Conservation (phyloP, 2,113 vertebrate species). For the Lasiurus borealis region DNA sequence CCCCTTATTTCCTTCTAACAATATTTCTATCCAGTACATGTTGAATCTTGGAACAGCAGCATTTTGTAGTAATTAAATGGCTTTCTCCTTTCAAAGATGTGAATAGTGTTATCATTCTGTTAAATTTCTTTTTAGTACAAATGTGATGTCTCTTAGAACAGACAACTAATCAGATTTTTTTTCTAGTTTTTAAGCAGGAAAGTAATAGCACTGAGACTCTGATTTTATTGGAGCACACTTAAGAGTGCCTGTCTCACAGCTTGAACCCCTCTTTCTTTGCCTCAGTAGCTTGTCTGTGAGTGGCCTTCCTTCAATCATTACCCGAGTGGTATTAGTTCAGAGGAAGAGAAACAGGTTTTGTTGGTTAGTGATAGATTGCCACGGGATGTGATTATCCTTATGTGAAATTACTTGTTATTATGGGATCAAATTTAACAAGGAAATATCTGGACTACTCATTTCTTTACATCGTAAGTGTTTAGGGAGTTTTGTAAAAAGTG, state of each 20-base stretch:
- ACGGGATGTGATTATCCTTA: slow-evolving; percentile 52
- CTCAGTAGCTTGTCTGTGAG: neutral
- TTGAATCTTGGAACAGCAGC: slow-evolving; percentile 7
- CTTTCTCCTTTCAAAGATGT: neutral
- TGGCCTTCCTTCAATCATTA: slow-evolving; percentile 46
- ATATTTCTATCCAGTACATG: neutral
- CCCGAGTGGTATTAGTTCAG: slow-evolving; percentile 11
- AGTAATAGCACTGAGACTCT: slow-evolving; percentile 2
- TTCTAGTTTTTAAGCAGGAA: slow-evolving; percentile 48
- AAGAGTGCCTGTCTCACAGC: neutral
- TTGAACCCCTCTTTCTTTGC: neutral
- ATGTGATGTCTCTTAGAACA: slow-evolving; percentile 11
- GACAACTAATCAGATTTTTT: slow-evolving; percentile 55
- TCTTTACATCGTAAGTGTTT: neutral
- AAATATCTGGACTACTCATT: neutral
- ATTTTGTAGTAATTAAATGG: slow-evolving; percentile 4
- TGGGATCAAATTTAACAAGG: slow-evolving; percentile 53
- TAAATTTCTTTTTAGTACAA: slow-evolving; percentile 43
- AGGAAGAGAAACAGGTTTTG: slow-evolving; percentile 80
- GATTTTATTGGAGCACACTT: neutral
- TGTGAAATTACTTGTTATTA: slow-evolving; percentile 60
- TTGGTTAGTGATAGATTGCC: slow-evolving; percentile 71
- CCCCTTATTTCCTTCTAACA: neutral
- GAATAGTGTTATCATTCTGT: neutral
- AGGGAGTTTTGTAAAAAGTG: slow-evolving; percentile 30